These are phyloP conservation scores for Nomia melanderi DNA, from an alignment of 1,140 invertebrate species.

Conservation along the genomic window DNA sequence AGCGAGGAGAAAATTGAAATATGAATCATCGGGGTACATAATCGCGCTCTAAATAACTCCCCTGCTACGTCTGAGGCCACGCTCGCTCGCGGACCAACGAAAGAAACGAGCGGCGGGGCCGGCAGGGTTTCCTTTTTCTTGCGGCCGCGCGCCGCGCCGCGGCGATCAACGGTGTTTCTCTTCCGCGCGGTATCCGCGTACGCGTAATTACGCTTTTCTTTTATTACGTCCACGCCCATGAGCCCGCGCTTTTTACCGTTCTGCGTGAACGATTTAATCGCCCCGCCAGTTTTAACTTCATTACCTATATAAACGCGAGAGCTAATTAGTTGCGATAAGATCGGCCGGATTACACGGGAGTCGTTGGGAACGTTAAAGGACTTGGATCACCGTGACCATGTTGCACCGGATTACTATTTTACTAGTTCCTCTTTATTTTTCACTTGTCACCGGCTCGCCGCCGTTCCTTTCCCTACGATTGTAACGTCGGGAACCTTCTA, in stretches of 20 bases:
- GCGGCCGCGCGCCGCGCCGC: not conserved
- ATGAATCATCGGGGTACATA: constrained; percentile 59
- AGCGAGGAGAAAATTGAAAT: constrained; percentile 57
- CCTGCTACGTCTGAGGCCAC: not conserved
- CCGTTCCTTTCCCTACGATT: not conserved
- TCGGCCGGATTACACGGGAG: not conserved
- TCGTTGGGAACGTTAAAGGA: not conserved
- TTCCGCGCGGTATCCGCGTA: constrained; percentile 8
- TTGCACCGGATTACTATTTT: not conserved
- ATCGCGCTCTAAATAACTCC: constrained; percentile 49
- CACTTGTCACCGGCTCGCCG: no score
- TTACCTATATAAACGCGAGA: constrained; percentile 10
- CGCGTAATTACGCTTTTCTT: constrained; percentile 20
- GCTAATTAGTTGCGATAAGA: constrained; percentile 25
- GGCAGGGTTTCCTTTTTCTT: not conserved
- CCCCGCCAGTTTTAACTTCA: not conserved
- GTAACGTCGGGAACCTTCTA: no score
- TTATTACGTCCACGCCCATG: constrained; percentile 8
- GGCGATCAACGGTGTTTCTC: not conserved
- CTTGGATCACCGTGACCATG: not conserved
- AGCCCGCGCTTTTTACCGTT: not conserved
- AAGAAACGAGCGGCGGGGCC: constrained; percentile 9
- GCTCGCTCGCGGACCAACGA: no score
- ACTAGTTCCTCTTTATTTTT: not conserved
- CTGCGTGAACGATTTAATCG: not conserved